phyloP scores from a whole-genome alignment of 37 sponge, comb jelly and placozoan genomes.

The Eunapius fragilis region DNA sequence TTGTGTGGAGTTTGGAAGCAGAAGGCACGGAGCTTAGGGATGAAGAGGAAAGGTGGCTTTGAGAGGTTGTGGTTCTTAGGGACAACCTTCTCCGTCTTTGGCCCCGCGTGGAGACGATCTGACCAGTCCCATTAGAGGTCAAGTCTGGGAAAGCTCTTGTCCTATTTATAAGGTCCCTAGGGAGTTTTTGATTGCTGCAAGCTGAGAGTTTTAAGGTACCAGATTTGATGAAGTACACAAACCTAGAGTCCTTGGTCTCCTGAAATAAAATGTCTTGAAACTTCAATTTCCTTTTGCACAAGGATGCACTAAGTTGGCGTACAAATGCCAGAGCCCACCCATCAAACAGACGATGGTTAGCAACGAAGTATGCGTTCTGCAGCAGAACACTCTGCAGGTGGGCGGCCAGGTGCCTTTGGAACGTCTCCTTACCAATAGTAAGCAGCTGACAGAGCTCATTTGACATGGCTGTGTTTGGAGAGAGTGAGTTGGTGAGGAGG shows the following conservation, averaged over 20 bases:
- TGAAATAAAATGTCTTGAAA: background rate
- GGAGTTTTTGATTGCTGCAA: background rate
- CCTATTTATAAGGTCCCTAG: background rate
- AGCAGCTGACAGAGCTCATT: background rate
- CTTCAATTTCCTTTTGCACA: background rate
- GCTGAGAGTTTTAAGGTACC: background rate
- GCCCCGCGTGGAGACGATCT: background rate
- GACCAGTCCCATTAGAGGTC: background rate
- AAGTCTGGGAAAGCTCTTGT: background rate
- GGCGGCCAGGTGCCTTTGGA: background rate
- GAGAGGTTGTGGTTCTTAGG: background rate
- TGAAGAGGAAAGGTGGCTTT: background rate
- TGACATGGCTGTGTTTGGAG: background rate
- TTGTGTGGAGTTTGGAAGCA: background rate
- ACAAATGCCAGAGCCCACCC: background rate
- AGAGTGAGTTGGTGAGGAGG: background rate
- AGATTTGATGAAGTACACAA: background rate
- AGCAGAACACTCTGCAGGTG: background rate
- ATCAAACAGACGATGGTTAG: background rate
- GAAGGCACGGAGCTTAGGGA: background rate
- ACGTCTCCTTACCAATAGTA: background rate
- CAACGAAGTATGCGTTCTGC: background rate
- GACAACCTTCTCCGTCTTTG: background rate
- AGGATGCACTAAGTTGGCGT: background rate
- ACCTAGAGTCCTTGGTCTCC: background rate